A percentile compares a stretch with the other conserved stretches of the same genome.
Evolutionary conservation across 2,113 vertebrate species (phyloP).

Genomic region (Stercorarius parasiticus): DNA sequence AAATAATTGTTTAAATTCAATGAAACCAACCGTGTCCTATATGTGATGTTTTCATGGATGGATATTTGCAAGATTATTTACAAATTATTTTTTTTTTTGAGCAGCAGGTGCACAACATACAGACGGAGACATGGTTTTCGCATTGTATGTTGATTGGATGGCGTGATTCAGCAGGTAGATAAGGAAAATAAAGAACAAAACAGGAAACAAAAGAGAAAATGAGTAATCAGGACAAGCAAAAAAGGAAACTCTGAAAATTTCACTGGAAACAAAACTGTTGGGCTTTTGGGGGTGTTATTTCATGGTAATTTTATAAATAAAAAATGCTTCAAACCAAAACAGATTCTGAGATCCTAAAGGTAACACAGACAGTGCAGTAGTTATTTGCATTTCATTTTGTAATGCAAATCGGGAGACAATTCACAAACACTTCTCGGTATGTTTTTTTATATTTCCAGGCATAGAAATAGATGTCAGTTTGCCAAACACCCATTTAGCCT

Average conservation of each 20-base stretch:
- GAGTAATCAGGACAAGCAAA: constrained; percentile 78
- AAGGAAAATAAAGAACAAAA: constrained; percentile 77
- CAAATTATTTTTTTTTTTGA: constrained; percentile 66
- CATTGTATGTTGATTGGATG: constrained; percentile 83
- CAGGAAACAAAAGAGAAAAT: constrained; percentile 81
- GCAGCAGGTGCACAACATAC: constrained; percentile 78
- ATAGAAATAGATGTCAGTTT: constrained; percentile 72
- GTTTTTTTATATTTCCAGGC: constrained; percentile 74
- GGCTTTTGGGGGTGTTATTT: neutral
- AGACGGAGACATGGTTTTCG: constrained; percentile 82
- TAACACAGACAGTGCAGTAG: constrained; percentile 50
- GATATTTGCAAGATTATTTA: constrained; percentile 74
- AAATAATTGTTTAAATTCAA: constrained; percentile 73
- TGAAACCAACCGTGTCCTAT: constrained; percentile 85
- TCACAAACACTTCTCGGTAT: constrained; percentile 59
- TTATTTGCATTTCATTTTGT: constrained; percentile 75
- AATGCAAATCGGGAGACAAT: constrained; percentile 77
- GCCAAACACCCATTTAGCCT: neutral
- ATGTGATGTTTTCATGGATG: constrained; percentile 85
- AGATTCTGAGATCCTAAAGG: constrained; percentile 26
- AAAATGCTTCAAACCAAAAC: constrained; percentile 48
- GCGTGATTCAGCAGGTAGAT: constrained; percentile 82
- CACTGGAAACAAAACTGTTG: constrained; percentile 25
- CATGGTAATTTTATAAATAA: constrained; percentile 20
- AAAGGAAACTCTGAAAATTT: constrained; percentile 69